phyloP scores from a whole-genome alignment of 2,113 vertebrate species.

The Neotoma lepida region DNA sequence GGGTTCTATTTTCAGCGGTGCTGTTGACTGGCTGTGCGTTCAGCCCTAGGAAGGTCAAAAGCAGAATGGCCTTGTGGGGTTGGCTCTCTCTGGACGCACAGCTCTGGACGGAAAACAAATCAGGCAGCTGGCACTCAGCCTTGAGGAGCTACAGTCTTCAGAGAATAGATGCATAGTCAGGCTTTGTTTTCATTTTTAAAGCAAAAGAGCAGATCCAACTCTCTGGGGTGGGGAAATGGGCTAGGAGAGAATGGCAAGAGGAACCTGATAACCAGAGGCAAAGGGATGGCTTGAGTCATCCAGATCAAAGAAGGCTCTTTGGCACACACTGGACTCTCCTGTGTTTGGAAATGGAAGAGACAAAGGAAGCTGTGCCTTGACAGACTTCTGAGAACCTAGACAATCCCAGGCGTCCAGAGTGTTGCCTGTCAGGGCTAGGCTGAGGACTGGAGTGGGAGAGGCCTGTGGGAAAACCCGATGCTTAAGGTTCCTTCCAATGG shows the following conservation, averaged over 20 bases:
- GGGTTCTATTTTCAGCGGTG: conserved; percentile 77
- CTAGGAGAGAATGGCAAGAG: conserved; percentile 38
- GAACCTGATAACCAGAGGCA: conserved; percentile 49
- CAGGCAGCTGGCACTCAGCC: conserved; percentile 69
- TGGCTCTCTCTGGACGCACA: conserved; percentile 37
- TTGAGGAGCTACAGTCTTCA: conserved; percentile 61
- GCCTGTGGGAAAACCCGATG: background rate
- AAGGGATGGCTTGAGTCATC: conserved; percentile 42
- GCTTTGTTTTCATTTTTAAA: conserved; percentile 69
- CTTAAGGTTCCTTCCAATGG: background rate
- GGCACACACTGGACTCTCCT: conserved; percentile 10
- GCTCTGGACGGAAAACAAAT: conserved; percentile 71
- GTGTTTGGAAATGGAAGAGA: conserved; percentile 43
- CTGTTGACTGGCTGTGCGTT: conserved; percentile 69
- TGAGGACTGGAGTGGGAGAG: background rate
- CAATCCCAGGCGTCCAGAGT: background rate
- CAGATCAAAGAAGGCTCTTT: conserved; percentile 58
- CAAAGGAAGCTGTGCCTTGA: background rate
- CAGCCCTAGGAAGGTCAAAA: conserved; percentile 71
- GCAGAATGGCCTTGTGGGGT: conserved; percentile 44
- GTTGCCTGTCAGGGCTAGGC: background rate
- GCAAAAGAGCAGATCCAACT: conserved; percentile 65
- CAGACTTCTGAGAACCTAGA: conserved; percentile 50
- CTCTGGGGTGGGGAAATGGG: background rate
- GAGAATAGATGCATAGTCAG: conserved; percentile 67